A percentile compares a stretch with the other conserved stretches of the same genome.
Evolutionary conservation across 2,797 vertebrate species (phyloP).

Genomic region (Microctenopoma lineatum): DNA sequence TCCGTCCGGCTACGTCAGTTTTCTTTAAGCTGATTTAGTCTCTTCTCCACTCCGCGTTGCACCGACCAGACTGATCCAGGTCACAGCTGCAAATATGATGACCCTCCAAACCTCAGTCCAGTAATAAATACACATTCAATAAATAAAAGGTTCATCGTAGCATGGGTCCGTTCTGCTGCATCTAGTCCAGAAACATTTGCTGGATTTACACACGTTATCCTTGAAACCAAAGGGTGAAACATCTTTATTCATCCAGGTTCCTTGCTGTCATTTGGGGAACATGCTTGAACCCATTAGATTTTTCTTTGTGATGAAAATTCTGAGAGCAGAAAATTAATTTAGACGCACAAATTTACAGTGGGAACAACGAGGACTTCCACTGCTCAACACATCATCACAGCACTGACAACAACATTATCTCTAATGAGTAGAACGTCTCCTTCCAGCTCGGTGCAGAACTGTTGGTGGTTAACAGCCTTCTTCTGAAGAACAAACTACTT

Average conservation of each 20-base stretch:
- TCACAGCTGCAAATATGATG: neutral
- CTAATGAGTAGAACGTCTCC: neutral
- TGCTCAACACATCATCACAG: neutral
- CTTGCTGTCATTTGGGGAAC: too few species aligned
- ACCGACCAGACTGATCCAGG: neutral
- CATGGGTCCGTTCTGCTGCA: neutral
- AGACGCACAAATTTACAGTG: neutral
- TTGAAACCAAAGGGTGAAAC: neutral
- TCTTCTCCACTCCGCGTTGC: neutral
- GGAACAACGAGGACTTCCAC: neutral
- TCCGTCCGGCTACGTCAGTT: neutral
- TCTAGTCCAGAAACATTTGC: neutral
- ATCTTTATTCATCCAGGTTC: too few species aligned
- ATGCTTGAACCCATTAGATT: neutral
- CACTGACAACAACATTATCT: neutral
- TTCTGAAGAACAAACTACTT: neutral
- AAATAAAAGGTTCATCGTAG: slow-evolving; percentile 20
- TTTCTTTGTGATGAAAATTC: neutral
- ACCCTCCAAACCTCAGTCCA: neutral
- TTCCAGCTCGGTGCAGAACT: neutral
- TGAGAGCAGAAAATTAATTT: neutral
- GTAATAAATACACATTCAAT: slow-evolving; percentile 47
- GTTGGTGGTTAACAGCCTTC: neutral
- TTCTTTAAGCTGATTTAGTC: neutral
- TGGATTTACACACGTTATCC: neutral